These are phyloP conservation scores for Tenthredo mesomela DNA, from an alignment of 2,888 invertebrate genomes.

Conservation along the genomic window DNA sequence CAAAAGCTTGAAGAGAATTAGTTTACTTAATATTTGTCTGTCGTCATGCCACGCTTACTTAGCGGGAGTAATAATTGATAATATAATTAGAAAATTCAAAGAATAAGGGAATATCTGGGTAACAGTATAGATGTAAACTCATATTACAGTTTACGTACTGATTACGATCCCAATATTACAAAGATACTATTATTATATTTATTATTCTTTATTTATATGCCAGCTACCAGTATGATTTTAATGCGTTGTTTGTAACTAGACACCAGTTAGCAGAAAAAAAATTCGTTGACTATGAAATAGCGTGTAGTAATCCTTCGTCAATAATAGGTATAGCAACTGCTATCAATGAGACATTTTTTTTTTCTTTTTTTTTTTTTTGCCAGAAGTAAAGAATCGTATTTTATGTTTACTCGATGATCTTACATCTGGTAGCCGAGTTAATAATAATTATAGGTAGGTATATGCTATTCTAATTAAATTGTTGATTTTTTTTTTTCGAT, in stretches of 20 bases:
- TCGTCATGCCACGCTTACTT: conserved; percentile 12
- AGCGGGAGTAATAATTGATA: background rate
- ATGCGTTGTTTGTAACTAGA: background rate
- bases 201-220: conserved; percentile 1
- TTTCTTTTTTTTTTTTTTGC: background rate
- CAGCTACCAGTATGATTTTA: background rate
- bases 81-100: background rate
- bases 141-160: background rate
- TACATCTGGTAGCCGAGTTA: conserved; percentile 24
- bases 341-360: background rate
- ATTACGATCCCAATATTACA: conserved; percentile 12
- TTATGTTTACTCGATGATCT: background rate
- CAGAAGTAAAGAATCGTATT: background rate
- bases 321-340: background rate
- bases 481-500: conserved; percentile 25
- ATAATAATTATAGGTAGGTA: conserved; percentile 15
- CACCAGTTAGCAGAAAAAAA: background rate
- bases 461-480: background rate
- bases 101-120: background rate
- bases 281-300: conserved; percentile 13
- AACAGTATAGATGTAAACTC: conserved; percentile 3
- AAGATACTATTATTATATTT: conserved; percentile 26
- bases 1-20: background rate
- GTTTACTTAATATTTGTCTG: background rate
- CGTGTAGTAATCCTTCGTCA: background rate